A percentile compares a stretch with the other conserved stretches of the same genome.
phyloP scores from a whole-genome alignment of 1,140 invertebrate species.

The Drosophila equinoxialis region DNA sequence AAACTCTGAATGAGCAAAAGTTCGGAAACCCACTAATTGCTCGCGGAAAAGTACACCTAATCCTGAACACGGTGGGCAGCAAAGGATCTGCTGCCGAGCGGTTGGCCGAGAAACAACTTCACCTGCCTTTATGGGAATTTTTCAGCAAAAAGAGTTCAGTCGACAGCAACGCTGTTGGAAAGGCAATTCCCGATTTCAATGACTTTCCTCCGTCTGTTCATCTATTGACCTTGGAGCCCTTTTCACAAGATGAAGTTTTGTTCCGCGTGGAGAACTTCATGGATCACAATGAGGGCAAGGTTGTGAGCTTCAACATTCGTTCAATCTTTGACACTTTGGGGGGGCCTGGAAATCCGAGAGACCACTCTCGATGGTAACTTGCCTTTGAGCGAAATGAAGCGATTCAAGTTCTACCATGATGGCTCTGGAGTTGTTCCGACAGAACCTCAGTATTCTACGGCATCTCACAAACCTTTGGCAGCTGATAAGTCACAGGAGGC shows the following conservation, averaged over 20 bases:
- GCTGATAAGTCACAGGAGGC: slow-evolving; percentile 42
- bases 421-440: slow-evolving; percentile 22
- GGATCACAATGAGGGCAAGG: slow-evolving; percentile 89
- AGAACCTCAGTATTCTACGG: slow-evolving; percentile 21
- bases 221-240: slow-evolving; percentile 93
- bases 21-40: slow-evolving; percentile 90
- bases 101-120: slow-evolving; percentile 53
- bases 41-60: slow-evolving; percentile 88
- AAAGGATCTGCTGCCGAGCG: slow-evolving; percentile 41
- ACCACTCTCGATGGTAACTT: slow-evolving; percentile 72
- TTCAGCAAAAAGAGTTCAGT: slow-evolving; percentile 68
- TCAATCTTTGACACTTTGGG: slow-evolving; percentile 54
- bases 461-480: slow-evolving; percentile 27
- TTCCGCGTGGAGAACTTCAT: slow-evolving; percentile 94
- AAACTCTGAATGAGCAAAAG: slow-evolving; percentile 95
- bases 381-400: slow-evolving; percentile 52
- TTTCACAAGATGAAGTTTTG: slow-evolving; percentile 87
- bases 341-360: slow-evolving; percentile 59
- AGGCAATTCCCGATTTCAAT: slow-evolving; percentile 35
- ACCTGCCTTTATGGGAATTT: slow-evolving; percentile 71
- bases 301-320: slow-evolving; percentile 61
- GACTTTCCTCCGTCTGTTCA: slow-evolving; percentile 89
- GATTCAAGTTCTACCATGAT: slow-evolving; percentile 68
- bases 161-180: slow-evolving; percentile 28
- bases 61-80: slow-evolving; percentile 83